Base-by-base conservation (phyloP, 2,797 vertebrate species). In the Eulemur mongoz region DNA sequence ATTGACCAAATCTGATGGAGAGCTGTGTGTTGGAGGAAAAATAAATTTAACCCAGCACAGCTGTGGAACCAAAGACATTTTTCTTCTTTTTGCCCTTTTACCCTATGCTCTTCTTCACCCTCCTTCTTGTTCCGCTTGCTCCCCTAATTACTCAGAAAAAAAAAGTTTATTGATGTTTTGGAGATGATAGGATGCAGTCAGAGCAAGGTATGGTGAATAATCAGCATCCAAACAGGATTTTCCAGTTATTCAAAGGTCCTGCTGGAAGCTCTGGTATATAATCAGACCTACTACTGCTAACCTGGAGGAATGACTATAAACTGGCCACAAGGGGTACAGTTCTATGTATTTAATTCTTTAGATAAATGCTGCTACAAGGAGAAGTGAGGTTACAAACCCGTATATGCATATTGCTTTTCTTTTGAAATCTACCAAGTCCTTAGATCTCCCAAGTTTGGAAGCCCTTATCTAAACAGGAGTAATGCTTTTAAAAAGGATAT, bases 241-340 rank as follows among this genome's bases (percentile, higher is more conserved):
- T 87, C 61, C 85, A 95, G 63, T 97, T 96, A 96, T 91, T 96
- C 87, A 97, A 97, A 97, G 45, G 15, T 61, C 72, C 85, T 92
- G n/a, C 38, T 76, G 87, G 97, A 57, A 97, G 8, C 70, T 87
- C 3, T 7, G 59, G 70, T 91, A 82, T 90, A 89, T 96, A 97
- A 98, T 96, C 94, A 95, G 35, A 88, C 38, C 93, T 61, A 32
- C 80, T 93, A 48, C 84, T 96, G 65, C 13, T 97, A 97, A 93
- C 15, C 12, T 17, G 4, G 27, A 97, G 89, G 40, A 94, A 93
- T 96, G 87, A 91, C 1, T 80, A 89, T 87, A 92, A 91, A 82
- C 90, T 95, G 96, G 70, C n/a, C 91, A 92, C 20, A 91, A 92
- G 45, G 95, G 93, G 61, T 4, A 91, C 22, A 61, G 32, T 52